Base-by-base conservation (phyloP, 2,888 invertebrate genomes). In the Erpobdella octoculata region DNA sequence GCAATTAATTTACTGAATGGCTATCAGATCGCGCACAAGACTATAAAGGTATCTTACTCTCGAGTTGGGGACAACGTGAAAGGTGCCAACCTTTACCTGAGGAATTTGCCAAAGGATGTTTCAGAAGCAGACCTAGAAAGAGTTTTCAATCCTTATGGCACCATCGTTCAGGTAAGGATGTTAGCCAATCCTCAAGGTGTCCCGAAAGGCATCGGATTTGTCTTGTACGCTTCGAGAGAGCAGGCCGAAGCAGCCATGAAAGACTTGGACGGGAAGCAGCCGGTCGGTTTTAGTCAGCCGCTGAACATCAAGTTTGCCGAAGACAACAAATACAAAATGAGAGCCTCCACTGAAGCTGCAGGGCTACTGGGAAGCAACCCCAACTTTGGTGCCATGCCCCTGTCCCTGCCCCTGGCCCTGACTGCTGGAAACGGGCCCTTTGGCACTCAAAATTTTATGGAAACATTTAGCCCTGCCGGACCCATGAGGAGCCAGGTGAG, bases 11-110 rank as follows among this genome's bases (percentile, higher is more conserved):
- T 89, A 59, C 87, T 93, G 79, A 93, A 94, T 83, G 93, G 93
- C 38, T 88, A 90, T 76, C 89, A 90, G 83, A 88, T 92, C 78
- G 90, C 92, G 83, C 92, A 92, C 84, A 95, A 95, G 85, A 88
- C 90, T 79, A 87, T 95, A 83, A 94, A 94, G 87, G 93, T 93
- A 72, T 93, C 94, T 68, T 71, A 72, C 33, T 67, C 94, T 15
- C 87, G 93, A 76, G 93, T 93, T 18, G 91, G 92, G 53, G 92
- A 93, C 76, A 90, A 91, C 76, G 92, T 92, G 80, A 93, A 93
- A 83, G 92, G 93, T 78, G 93, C 93, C 25, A 95, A 95, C 84
- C 87, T 95, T 72, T 95, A 94, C 84, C 90, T 95, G 74, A 91
- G 92, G 76, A 93, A 93, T 85, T 86, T 94, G 77, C 94, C 94